Percentiles rank a stretch among this genome's conserved stretches.
phyloP scores from a whole-genome alignment of 2,113 vertebrate genomes.

The Caloenas nicobarica region DNA sequence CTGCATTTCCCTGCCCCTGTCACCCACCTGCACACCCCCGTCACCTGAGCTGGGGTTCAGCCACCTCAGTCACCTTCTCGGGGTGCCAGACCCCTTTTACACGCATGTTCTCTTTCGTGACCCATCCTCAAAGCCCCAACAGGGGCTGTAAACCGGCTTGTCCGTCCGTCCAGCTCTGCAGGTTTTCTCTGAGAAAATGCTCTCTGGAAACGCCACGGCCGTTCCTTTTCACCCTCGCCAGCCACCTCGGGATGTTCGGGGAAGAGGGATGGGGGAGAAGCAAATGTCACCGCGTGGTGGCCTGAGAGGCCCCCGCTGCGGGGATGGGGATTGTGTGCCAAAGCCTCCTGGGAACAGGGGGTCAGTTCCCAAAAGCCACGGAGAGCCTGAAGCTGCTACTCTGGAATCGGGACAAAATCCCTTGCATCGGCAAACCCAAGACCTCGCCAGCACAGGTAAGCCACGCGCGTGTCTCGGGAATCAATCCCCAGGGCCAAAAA shows the following conservation, averaged over 20 bases:
- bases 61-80: not conserved
- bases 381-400: not conserved
- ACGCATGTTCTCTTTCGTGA: fast-evolving
- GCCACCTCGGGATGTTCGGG: too few relatives aligned
- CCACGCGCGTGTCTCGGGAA: fast-evolving
- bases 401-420: not conserved
- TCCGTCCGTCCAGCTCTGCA: not conserved
- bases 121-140: not conserved
- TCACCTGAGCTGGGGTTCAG: not conserved
- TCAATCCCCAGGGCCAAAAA: not conserved
- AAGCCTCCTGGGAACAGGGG: not conserved
- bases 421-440: not conserved
- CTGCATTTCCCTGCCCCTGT: not conserved
- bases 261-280: too few relatives aligned
- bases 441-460: not conserved
- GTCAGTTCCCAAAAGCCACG: fast-evolving
- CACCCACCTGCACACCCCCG: not conserved
- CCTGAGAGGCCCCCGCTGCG: not conserved
- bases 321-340: fast-evolving
- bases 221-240: not conserved
- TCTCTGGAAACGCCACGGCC: not conserved
- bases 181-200: not conserved
- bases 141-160: not conserved
- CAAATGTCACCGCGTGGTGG: too few relatives aligned
- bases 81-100: too few relatives aligned